Percentiles rank a stretch among this genome's conserved stretches.
Conservation (phyloP, 2,888 invertebrate genomes). For the Pristionchus exspectatus region DNA sequence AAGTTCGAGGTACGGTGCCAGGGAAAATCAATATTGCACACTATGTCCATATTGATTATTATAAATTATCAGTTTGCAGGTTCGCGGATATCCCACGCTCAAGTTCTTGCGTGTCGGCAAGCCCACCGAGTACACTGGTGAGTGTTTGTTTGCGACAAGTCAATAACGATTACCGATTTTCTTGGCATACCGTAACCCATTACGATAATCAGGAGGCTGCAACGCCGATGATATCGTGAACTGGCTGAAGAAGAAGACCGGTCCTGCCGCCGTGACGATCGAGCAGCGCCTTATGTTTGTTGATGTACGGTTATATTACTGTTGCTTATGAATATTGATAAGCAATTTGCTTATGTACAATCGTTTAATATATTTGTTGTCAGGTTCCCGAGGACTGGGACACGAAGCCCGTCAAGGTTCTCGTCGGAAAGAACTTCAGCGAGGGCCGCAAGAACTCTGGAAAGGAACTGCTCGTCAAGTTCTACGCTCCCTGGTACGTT, state of each 20-base stretch:
- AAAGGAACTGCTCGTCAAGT: constrained; percentile 96
- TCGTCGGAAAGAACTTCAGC: no score
- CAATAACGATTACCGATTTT: constrained; percentile 75
- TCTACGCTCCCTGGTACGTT: constrained; percentile 93
- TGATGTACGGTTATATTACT: no score
- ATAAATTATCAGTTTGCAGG: constrained; percentile 74
- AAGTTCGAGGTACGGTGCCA: constrained; percentile 83
- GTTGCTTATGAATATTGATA: background rate
- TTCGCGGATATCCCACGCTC: constrained; percentile 95
- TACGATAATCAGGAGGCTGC: constrained; percentile 55
- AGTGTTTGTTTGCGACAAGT: constrained; percentile 63
- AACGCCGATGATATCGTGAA: constrained; percentile 90
- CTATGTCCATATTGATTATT: background rate
- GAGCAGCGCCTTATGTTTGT: constrained; percentile 92
- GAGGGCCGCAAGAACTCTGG: no score
- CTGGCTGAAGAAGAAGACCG: constrained; percentile 96
- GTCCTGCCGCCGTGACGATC: constrained; percentile 90
- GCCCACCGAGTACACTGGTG: constrained; percentile 89
- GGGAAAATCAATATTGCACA: background rate
- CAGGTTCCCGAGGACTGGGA: no score
- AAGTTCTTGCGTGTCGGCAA: constrained; percentile 93
- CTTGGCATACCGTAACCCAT: background rate
- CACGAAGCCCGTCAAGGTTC: no score
- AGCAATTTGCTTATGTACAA: background rate
- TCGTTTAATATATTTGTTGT: background rate